phyloP scores from a whole-genome alignment of 64 coral and sea anemone species.

The Dendronephthya gigantea region DNA sequence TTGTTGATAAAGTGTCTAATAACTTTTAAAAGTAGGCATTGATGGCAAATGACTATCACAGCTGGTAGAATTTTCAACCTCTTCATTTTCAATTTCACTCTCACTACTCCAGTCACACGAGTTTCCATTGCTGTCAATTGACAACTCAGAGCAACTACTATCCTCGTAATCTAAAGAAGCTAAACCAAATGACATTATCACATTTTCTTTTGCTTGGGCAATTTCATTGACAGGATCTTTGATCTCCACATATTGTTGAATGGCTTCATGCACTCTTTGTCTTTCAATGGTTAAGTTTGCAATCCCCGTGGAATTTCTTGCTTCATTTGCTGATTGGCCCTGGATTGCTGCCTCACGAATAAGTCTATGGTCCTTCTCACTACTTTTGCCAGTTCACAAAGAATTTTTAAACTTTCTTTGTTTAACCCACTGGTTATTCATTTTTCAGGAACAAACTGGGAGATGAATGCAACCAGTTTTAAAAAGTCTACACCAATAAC shows the following conservation, averaged over 20 bases:
- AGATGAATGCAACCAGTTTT: neutral
- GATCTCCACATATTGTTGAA: neutral
- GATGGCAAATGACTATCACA: neutral
- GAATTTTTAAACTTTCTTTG: conserved; percentile 32
- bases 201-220: conserved; percentile 27
- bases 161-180: neutral
- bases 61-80: neutral
- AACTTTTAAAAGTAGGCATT: neutral
- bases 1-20: neutral
- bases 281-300: conserved; percentile 16
- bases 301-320: conserved; percentile 36
- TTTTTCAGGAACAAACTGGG: conserved; percentile 16
- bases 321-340: conserved; percentile 22
- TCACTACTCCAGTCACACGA: conserved; percentile 24
- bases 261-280: conserved; percentile 4
- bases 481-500: conserved; percentile 28
- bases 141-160: conserved; percentile 16
- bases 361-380: conserved; percentile 17
- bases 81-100: no score
- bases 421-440: neutral
- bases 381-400: conserved; percentile 29
- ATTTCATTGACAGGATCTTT: conserved; percentile 21
- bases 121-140: conserved; percentile 11
- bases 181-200: neutral
- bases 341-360: conserved; percentile 20